phyloP scores from a whole-genome alignment of 2,113 vertebrate genomes.

The Trachemys scripta region DNA sequence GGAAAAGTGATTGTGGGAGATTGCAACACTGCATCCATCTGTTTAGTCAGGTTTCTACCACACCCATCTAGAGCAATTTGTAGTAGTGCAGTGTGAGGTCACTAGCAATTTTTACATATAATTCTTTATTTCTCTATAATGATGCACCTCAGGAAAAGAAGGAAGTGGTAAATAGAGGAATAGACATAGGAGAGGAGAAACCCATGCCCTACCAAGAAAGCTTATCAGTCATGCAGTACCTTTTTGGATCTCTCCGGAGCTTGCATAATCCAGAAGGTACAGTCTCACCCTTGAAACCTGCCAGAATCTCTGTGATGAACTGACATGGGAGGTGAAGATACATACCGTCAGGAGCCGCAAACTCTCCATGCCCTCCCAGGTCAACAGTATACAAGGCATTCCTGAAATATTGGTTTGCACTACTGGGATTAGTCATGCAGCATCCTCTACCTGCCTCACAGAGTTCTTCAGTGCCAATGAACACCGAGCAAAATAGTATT shows the following conservation, averaged over 20 bases:
- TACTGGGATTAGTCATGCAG: not conserved
- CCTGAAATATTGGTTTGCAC: not conserved
- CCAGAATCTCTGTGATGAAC: not conserved
- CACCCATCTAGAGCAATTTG: too few relatives aligned
- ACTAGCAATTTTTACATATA: too few relatives aligned
- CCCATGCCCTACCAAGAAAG: not conserved
- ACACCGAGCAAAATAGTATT: not conserved
- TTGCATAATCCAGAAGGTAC: too few relatives aligned
- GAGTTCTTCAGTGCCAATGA: not conserved
- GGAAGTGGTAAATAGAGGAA: not conserved
- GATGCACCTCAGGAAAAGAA: too few relatives aligned
- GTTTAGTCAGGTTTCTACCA: too few relatives aligned
- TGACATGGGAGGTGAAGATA: not conserved
- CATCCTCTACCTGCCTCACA: not conserved
- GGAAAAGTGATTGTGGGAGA: too few relatives aligned
- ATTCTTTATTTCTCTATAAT: too few relatives aligned
- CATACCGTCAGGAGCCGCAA: not conserved
- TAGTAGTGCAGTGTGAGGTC: too few relatives aligned
- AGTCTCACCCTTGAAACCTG: not conserved
- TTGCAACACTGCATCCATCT: too few relatives aligned
- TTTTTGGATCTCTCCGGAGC: not conserved
- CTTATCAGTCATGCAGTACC: not conserved
- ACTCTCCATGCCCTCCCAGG: not conserved
- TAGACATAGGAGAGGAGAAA: not conserved
- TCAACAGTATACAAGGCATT: not conserved